A percentile compares a stretch with the other conserved stretches of the same genome.
Conservation (phyloP, 2,888 invertebrate species). For the Laspeyria flexula region DNA sequence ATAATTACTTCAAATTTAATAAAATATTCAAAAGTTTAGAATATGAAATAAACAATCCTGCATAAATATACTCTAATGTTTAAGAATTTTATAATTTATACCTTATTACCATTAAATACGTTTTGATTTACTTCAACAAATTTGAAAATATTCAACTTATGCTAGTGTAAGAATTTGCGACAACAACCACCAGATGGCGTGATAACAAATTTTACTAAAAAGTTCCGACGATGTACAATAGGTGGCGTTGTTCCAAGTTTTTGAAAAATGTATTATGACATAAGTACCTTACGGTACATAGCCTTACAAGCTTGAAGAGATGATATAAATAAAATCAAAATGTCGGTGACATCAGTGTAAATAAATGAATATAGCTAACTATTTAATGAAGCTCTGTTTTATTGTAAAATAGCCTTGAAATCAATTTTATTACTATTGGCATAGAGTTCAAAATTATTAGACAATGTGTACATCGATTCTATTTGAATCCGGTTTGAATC, state of each 20-base stretch:
- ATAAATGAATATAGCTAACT: constrained; percentile 44
- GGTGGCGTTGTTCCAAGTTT: constrained; percentile 13
- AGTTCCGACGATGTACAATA: not conserved
- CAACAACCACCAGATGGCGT: not conserved
- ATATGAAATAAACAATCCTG: no score
- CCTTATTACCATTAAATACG: no score
- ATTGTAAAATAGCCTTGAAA: constrained; percentile 17
- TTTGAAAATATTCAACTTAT: no score
- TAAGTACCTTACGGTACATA: not conserved
- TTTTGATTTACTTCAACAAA: no score
- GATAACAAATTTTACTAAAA: not conserved
- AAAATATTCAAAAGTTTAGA: no score
- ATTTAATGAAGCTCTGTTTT: constrained; percentile 32
- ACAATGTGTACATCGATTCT: no score
- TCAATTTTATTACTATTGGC: not conserved
- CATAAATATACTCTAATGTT: no score
- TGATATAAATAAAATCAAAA: constrained; percentile 45
- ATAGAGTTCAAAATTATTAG: not conserved
- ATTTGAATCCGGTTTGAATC: no score
- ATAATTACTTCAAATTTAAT: no score
- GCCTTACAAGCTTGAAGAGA: constrained; percentile 19
- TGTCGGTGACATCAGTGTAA: constrained; percentile 35
- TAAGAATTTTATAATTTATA: no score
- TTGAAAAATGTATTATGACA: not conserved
- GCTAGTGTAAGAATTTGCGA: not conserved